Evolutionary conservation across 2,888 invertebrate genomes (phyloP).

Genomic region (Chydorus sphaericus): DNA sequence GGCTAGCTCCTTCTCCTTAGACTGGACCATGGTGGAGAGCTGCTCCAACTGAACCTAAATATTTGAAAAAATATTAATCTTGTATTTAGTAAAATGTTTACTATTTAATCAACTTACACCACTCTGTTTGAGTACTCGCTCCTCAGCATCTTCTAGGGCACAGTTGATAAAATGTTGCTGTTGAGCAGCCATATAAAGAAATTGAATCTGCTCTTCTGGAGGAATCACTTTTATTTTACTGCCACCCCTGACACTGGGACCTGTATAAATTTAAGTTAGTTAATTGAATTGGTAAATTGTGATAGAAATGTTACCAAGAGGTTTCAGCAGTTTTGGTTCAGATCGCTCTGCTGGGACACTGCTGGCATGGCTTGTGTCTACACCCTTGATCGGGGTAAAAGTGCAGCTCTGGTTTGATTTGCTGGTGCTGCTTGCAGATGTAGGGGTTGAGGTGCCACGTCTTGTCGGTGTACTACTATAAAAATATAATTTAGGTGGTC

Average conservation of each 20-base stretch:
- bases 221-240: not conserved
- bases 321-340: not conserved
- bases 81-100: not conserved
- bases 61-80: not conserved
- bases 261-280: no score
- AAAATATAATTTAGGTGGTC: no score
- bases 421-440: not conserved
- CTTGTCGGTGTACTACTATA: not conserved
- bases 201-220: not conserved
- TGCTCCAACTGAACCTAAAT: not conserved
- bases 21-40: not conserved
- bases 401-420: not conserved
- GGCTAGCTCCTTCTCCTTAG: not conserved
- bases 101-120: not conserved
- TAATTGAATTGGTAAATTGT: no score
- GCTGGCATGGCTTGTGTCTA: no score
- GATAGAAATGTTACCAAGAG: not conserved
- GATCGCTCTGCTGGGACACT: not conserved
- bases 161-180: not conserved
- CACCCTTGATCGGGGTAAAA: not conserved
- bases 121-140: not conserved
- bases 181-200: not conserved
- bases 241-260: no score
- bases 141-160: not conserved
- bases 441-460: not conserved